These are phyloP conservation scores for Nothoprocta perdicaria DNA, from an alignment of 2,113 vertebrate genomes.

Conservation along the genomic window DNA sequence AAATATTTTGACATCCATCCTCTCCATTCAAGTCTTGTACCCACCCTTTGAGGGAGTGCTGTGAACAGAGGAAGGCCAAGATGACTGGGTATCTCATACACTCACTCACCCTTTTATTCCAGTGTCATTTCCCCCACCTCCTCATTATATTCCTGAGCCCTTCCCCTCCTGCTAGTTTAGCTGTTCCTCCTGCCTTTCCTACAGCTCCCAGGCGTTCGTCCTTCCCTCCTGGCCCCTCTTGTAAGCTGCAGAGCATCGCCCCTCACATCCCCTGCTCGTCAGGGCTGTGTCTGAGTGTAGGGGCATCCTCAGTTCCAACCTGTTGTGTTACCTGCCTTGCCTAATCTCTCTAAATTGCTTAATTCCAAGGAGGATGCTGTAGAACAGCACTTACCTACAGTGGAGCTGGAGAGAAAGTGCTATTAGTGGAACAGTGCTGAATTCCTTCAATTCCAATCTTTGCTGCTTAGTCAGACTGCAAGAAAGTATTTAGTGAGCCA, in stretches of 20 bases:
- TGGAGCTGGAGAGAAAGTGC: not conserved
- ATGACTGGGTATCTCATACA: slow-evolving; percentile 44
- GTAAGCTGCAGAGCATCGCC: slow-evolving; percentile 23
- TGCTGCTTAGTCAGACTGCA: not conserved
- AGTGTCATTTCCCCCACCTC: slow-evolving; percentile 67
- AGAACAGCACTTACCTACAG: not conserved
- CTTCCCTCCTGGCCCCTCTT: slow-evolving; percentile 21
- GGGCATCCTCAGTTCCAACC: not conserved
- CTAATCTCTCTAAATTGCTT: slow-evolving; percentile 22
- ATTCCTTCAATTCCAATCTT: not conserved
- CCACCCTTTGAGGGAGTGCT: slow-evolving; percentile 59
- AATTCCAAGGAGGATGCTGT: slow-evolving; percentile 9
- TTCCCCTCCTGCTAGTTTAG: slow-evolving; percentile 65
- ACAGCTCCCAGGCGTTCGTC: not conserved
- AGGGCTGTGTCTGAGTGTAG: not conserved
- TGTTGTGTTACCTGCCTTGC: not conserved
- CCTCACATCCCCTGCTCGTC: not conserved
- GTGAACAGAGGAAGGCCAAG: slow-evolving; percentile 56
- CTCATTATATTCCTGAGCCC: slow-evolving; percentile 54
- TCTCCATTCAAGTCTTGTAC: slow-evolving; percentile 22
- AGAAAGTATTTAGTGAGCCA: slow-evolving; percentile 15
- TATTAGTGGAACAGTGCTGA: not conserved
- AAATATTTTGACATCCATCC: slow-evolving; percentile 69
- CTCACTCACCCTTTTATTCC: slow-evolving; percentile 64
- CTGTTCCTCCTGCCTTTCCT: slow-evolving; percentile 19